Percentiles rank a stretch among this genome's conserved stretches.
These are phyloP conservation scores for Characodon lateralis DNA, from an alignment of 2,797 vertebrate genomes.

Conservation along the genomic window DNA sequence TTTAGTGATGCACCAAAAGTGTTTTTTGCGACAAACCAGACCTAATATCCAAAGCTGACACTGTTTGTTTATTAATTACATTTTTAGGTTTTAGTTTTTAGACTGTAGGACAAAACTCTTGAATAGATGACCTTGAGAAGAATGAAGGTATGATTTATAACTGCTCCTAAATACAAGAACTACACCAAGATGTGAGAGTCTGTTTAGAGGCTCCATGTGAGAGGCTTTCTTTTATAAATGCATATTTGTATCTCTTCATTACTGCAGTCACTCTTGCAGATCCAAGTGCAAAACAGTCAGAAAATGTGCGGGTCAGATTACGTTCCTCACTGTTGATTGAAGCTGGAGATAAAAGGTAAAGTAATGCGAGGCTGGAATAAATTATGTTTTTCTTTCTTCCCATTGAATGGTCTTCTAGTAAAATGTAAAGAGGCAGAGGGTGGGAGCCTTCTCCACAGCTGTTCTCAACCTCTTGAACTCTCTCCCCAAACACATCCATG, in stretches of 20 bases:
- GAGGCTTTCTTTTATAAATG: neutral
- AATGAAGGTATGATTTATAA: neutral
- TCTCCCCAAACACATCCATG: too few species aligned
- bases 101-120: neutral
- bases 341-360: neutral
- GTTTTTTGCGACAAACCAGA: neutral
- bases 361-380: neutral
- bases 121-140: constrained; percentile 1
- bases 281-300: neutral
- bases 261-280: neutral
- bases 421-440: too few species aligned
- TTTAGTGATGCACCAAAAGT: neutral
- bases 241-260: neutral
- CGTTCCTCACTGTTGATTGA: neutral
- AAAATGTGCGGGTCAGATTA: neutral
- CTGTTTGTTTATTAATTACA: neutral
- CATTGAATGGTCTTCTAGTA: too few species aligned
- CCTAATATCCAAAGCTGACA: neutral
- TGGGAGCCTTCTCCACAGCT: too few species aligned
- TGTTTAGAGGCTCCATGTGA: neutral
- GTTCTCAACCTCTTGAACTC: too few species aligned
- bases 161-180: neutral
- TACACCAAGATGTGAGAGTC: neutral
- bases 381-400: too few species aligned
- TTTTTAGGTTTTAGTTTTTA: neutral